Evolutionary conservation across 2,797 vertebrate species (phyloP), one percentile per base, ranked within the genome.

Genomic region (Melanotaenia nigrans): DNA sequence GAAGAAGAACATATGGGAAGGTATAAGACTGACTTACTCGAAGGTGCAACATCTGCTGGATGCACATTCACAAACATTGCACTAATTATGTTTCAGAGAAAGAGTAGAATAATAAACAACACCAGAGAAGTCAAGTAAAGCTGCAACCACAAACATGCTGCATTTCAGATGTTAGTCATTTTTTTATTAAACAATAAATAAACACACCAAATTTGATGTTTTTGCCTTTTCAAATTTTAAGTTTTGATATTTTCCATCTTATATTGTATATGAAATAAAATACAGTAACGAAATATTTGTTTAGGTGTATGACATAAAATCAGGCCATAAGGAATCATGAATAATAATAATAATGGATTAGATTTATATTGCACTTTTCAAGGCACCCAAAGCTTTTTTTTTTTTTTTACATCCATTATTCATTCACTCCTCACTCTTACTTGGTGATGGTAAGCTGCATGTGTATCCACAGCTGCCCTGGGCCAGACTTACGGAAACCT

Each of bases 31-130:
- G 38, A 45, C 55, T 55, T 74, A 62, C 57, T 72, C 4, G 16
- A 4, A 67, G 56, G 24, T 5, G 0, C 55, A 61, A 35, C 81
- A 78, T 77, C 77, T 86, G 68, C 78, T 73, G 73, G 55, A 16
- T 59, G 20, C 54, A 66, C 42, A 69, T 57, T 71, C 49, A 55
- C 61, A 71, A 56, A 75, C 73, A 51, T 56, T 57, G 20, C 54
- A 13, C 4, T n/a, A 28, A n/a, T 24, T 56, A 22, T 33, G 25
- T 61, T 53, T 74, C 58, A 51, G 14, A 38, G 24, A 11, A 73
- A 6, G 9, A 53, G 40, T 1, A 32, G 30, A 38, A 30, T 1
- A 9, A 33, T 36, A 45, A 65, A 20, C 16, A 22, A 40, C 12
- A 24, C 18, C 6, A 16, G 24, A 24, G 4, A 5, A 13, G 28